A percentile compares a stretch with the other conserved stretches of the same genome.
phyloP scores from a whole-genome alignment of 2,113 vertebrate species.

The Alethe diademata region DNA sequence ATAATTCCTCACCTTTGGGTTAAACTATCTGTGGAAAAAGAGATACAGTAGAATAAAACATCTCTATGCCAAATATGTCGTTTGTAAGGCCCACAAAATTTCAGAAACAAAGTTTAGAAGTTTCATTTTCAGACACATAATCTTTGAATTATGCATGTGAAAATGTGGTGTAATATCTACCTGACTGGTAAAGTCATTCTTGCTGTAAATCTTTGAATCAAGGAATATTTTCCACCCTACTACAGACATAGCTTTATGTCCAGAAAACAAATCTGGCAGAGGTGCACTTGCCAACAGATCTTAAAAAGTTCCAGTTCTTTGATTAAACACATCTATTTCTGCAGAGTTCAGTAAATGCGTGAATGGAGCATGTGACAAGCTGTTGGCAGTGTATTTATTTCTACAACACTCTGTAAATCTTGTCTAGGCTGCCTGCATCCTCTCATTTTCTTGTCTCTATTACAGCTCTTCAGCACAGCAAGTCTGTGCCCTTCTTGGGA shows the following conservation, averaged over 20 bases:
- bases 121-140: not conserved
- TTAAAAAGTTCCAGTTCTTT: slow-evolving; percentile 40
- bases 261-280: slow-evolving; percentile 43
- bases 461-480: not conserved
- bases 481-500: not conserved
- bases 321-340: slow-evolving; percentile 53
- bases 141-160: not conserved
- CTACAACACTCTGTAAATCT: slow-evolving; percentile 44
- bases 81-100: not conserved
- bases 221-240: not conserved
- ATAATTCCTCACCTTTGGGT: not conserved
- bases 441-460: slow-evolving; percentile 12
- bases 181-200: not conserved
- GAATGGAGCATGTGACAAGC: slow-evolving; percentile 47
- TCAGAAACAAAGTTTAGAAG: not conserved
- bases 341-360: slow-evolving; percentile 20
- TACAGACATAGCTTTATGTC: not conserved
- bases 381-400: slow-evolving; percentile 51
- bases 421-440: not conserved
- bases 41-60: not conserved
- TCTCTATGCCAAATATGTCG: not conserved
- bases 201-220: not conserved
- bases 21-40: not conserved
- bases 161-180: not conserved
- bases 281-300: slow-evolving; percentile 17